Evolutionary conservation across 1,140 invertebrate genomes (phyloP).

Genomic region (Drosophila mauritiana): DNA sequence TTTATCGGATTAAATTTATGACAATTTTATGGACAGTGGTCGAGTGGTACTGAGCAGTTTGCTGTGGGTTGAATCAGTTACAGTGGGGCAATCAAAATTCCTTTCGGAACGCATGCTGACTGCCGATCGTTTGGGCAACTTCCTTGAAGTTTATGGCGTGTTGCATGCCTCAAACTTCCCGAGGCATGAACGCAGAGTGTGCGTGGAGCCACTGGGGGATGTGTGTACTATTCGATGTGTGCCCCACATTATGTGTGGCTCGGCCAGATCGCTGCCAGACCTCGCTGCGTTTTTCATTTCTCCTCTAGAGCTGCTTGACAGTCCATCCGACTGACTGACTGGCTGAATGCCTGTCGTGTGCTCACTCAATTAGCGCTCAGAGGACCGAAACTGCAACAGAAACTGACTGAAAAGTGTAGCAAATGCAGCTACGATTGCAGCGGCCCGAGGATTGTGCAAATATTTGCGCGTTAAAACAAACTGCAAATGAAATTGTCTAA

Average conservation of each 20-base stretch:
- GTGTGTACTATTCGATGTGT: conserved; percentile 27
- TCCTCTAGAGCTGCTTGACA: conserved; percentile 64
- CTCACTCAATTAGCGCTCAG: conserved; percentile 81
- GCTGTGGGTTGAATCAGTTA: conserved; percentile 7
- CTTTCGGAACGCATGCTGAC: conserved; percentile 12
- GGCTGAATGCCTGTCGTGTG: conserved; percentile 64
- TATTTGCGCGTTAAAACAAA: conserved; percentile 68
- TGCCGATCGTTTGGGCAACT: conserved; percentile 54
- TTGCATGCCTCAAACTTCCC: conserved; percentile 63
- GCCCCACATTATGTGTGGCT: conserved; percentile 62
- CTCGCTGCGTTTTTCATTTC: conserved; percentile 80
- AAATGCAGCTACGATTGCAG: conserved; percentile 34
- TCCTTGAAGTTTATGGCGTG: conserved; percentile 72
- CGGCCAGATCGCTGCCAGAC: conserved; percentile 51
- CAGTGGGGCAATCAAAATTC: conserved; percentile 47
- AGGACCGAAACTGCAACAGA: conserved; percentile 70
- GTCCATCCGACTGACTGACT: conserved; percentile 21
- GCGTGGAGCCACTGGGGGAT: conserved; percentile 19
- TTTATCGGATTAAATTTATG: conserved; percentile 79
- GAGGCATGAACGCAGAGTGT: conserved; percentile 48
- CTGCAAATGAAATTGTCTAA: conserved; percentile 77
- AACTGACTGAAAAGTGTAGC: conserved; percentile 20
- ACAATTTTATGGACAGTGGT: conserved; percentile 60
- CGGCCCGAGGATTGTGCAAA: conserved; percentile 75
- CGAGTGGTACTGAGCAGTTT: conserved; percentile 4